Conservation (phyloP, 2,113 vertebrate species). For the Cervus canadensis region DNA sequence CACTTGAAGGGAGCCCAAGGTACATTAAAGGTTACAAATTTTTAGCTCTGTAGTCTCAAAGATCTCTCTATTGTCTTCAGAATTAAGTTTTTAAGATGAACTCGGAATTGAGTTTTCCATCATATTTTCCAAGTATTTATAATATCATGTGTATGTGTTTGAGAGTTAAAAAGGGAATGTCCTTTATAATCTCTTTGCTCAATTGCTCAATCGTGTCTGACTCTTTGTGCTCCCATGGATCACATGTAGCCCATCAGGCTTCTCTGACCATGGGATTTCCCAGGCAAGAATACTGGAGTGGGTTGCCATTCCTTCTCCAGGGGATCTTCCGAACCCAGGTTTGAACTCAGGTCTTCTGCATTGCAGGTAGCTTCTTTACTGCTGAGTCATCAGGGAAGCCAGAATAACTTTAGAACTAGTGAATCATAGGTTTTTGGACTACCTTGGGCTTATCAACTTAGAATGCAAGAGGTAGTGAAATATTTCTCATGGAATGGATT, state of each 20-base stretch:
- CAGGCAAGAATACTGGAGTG: neutral
- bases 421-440: neutral
- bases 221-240: neutral
- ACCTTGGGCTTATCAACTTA: neutral
- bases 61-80: neutral
- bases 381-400: neutral
- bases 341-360: neutral
- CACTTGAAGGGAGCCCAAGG: neutral
- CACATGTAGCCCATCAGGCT: neutral
- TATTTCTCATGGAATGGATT: constrained; percentile 72
- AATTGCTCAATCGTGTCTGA: neutral
- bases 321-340: neutral
- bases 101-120: neutral
- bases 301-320: neutral
- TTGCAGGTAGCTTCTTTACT: neutral
- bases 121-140: neutral
- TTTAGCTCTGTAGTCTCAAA: neutral
- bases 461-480: constrained; percentile 69
- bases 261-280: neutral
- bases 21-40: neutral
- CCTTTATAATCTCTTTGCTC: neutral
- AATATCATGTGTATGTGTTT: neutral
- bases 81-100: constrained; percentile 4
- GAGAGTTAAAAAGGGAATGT: neutral
- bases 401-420: neutral